Conservation (phyloP, 35 echinoderm and acorn worm genomes). For the Diadema setosum region DNA sequence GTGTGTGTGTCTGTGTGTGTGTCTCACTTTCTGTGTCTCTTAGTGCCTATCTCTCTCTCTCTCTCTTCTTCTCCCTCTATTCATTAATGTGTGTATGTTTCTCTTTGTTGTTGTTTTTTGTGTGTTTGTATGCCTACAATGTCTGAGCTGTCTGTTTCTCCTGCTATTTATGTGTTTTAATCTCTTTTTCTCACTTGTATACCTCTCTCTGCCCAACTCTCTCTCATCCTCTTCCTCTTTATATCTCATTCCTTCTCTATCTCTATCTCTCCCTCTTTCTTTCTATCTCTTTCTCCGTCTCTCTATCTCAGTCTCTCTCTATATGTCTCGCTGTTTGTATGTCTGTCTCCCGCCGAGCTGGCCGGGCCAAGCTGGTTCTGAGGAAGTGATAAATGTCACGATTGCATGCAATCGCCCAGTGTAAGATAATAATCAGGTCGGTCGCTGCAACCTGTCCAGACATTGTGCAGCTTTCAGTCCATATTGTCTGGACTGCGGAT, state of each 20-base stretch:
- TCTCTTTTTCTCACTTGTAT: not conserved
- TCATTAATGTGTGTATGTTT: not conserved
- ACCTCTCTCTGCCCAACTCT: not conserved
- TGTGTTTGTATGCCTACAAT: not conserved
- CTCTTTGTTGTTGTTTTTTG: not conserved
- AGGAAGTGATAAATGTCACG: slow-evolving; percentile 5
- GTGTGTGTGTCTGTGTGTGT: too few relatives aligned
- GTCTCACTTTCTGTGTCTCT: too few relatives aligned
- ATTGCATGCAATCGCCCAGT: not conserved
- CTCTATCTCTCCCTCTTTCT: not conserved
- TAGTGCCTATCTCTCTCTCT: not conserved
- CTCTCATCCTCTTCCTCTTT: not conserved
- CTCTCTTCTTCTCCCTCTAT: not conserved
- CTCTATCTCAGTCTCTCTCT: too few relatives aligned
- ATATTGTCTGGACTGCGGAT: not conserved
- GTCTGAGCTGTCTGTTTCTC: not conserved
- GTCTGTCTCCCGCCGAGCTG: not conserved
- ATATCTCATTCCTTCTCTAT: not conserved
- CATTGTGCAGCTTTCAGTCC: not conserved
- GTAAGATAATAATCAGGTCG: not conserved
- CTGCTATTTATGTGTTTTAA: not conserved
- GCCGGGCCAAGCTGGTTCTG: not conserved
- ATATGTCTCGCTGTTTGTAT: not conserved
- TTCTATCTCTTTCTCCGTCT: not conserved
- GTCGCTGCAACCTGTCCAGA: too few relatives aligned